A percentile compares a stretch with the other conserved stretches of the same genome.
phyloP scores from a whole-genome alignment of 1,140 invertebrate species.

The Wasmannia auropunctata region DNA sequence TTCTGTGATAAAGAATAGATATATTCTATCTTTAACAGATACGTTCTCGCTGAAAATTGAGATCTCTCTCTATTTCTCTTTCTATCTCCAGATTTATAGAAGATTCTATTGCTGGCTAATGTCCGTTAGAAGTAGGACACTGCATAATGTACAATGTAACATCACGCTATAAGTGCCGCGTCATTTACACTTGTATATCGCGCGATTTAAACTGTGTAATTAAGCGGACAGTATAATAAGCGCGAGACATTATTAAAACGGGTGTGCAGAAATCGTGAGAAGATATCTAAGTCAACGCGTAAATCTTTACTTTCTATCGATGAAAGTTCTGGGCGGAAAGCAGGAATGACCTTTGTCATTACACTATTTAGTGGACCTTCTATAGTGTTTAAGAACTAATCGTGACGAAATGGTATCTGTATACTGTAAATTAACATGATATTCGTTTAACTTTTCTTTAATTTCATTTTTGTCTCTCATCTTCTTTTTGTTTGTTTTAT shows the following conservation, averaged over 20 bases:
- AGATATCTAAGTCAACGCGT: background rate
- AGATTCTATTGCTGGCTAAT: background rate
- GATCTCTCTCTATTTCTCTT: background rate
- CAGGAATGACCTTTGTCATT: background rate
- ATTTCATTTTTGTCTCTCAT: background rate
- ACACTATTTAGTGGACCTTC: background rate
- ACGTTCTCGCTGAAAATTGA: background rate
- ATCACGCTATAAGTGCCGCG: background rate
- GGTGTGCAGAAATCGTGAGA: background rate
- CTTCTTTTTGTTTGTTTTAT: background rate
- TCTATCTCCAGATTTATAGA: background rate
- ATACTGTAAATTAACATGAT: background rate
- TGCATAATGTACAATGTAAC: background rate
- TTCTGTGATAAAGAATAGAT: background rate
- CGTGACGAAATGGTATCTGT: background rate
- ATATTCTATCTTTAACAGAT: background rate
- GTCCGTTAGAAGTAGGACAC: background rate
- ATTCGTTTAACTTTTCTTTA: background rate
- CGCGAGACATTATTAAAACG: background rate
- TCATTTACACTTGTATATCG: background rate
- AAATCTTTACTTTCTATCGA: slow-evolving; percentile 12
- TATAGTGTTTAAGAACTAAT: background rate
- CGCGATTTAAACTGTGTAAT: slow-evolving; percentile 12
- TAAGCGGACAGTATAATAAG: background rate
- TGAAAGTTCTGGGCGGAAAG: background rate